Evolutionary conservation across 2,797 vertebrate species (phyloP), one percentile per base, ranked within the genome.

Genomic region (Chrosomus eos): DNA sequence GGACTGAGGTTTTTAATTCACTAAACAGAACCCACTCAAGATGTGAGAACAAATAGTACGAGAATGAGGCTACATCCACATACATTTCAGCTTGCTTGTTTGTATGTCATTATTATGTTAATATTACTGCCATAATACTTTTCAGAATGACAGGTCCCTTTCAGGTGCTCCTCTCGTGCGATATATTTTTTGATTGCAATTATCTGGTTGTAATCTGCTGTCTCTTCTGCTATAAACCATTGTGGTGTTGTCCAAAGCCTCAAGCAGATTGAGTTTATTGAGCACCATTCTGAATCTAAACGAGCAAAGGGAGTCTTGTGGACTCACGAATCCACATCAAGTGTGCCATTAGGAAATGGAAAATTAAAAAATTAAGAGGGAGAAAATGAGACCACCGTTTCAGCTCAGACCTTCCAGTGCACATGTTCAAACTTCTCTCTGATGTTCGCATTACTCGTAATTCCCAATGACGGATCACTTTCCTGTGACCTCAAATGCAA

Each of bases 401-500:
- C 62, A 4, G 14, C 70, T 36, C 40, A 64, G 36, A 62, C 16
- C 18, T 40, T 60, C 66, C 4, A 66, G 31, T 1, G 19, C 43
- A 19, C 36, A 67, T 74, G 33, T 53, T 83, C 38, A 13, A 26
- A 33, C 10, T 43, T 82, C 23, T 80, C n/a, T 71, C 13, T 71
- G n/a, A 70, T 75, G 48, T 70, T 66, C 60, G 43, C 26, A 16
- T 38, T 77, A 71, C 26, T 58, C 28, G 4, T 84, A 66, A 82
- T 81, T 60, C n/a, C n/a, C 80, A 81, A 86, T 78, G 84, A 73
- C 71, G 36, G 45, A 81, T 78, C 45, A 48, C 72, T 79, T 82
- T 76, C 71, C 23, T 19, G 60, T 78, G 81, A 84, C 78, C 75
- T 85, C 33, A 18, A 26, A 73, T 28, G 19, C 19, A 76, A 48